These are phyloP conservation scores for Drosophila pseudoobscura DNA, from an alignment of 1,140 invertebrate species.

Conservation along the genomic window DNA sequence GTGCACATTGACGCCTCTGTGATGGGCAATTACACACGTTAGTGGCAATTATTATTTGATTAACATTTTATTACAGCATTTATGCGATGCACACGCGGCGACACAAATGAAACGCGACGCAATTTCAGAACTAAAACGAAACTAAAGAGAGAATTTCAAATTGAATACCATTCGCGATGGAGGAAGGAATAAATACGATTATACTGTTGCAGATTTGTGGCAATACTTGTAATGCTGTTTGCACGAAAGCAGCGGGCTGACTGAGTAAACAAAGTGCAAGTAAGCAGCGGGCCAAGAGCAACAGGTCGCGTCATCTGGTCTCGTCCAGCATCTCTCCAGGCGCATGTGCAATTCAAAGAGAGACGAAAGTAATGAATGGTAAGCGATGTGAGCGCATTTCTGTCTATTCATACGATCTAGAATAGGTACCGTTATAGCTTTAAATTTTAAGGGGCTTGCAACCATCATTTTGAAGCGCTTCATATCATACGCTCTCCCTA, in stretches of 20 bases:
- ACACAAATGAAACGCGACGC: slow-evolving; percentile 20
- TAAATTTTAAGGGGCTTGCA: no score
- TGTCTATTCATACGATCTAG: no score
- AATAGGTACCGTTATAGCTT: no score
- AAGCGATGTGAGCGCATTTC: no score
- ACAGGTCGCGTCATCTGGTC: slow-evolving; percentile 39
- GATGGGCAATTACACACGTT: slow-evolving; percentile 37
- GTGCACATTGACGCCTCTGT: slow-evolving; percentile 42
- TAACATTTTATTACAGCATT: slow-evolving; percentile 38
- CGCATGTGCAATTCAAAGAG: slow-evolving; percentile 54
- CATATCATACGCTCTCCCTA: not conserved
- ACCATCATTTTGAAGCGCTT: no score
- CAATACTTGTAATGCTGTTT: slow-evolving; percentile 38
- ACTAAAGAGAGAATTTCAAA: slow-evolving; percentile 3
- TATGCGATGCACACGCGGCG: slow-evolving; percentile 38
- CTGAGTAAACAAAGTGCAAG: slow-evolving; percentile 53
- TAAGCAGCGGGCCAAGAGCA: slow-evolving; percentile 45
- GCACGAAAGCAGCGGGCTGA: slow-evolving; percentile 51
- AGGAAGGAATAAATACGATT: not conserved
- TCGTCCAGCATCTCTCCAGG: slow-evolving; percentile 51
- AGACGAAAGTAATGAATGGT: no score
- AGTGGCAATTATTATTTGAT: slow-evolving; percentile 44
- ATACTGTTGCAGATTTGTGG: slow-evolving; percentile 11
- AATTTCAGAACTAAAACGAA: slow-evolving; percentile 2
- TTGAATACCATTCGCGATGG: slow-evolving; percentile 28